These are phyloP conservation scores for Alaudala cheleensis DNA, from an alignment of 2,113 vertebrate genomes.

Conservation along the genomic window DNA sequence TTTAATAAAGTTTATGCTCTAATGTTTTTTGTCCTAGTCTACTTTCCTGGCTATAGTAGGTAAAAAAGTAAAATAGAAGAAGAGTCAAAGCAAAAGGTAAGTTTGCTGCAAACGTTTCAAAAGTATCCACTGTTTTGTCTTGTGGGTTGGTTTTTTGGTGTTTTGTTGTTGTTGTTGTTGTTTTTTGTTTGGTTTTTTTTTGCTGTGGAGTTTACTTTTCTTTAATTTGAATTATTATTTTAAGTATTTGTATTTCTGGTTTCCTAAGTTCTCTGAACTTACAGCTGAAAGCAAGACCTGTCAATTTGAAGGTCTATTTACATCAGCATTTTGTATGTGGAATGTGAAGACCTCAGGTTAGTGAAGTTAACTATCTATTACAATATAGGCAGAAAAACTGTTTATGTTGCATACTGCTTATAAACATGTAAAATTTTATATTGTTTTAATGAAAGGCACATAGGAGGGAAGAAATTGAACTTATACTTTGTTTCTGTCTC, in stretches of 20 bases:
- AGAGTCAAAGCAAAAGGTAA: not conserved
- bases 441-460: not conserved
- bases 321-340: not conserved
- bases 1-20: not conserved
- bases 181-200: too few relatives aligned
- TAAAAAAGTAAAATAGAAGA: not conserved
- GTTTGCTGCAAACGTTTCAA: not conserved
- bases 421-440: not conserved
- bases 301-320: not conserved
- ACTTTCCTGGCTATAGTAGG: not conserved
- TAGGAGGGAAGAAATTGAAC: not conserved
- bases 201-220: too few relatives aligned
- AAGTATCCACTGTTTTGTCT: not conserved
- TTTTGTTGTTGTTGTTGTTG: too few relatives aligned
- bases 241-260: not conserved
- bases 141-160: too few relatives aligned
- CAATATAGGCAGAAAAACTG: not conserved
- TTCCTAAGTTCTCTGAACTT: not conserved
- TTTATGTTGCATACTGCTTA: not conserved
- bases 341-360: not conserved
- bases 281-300: not conserved
- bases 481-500: not conserved
- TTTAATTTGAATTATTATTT: not conserved
- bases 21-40: not conserved
- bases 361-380: not conserved